phyloP scores from a whole-genome alignment of 2,797 vertebrate species.

The Neoniphon sammara region DNA sequence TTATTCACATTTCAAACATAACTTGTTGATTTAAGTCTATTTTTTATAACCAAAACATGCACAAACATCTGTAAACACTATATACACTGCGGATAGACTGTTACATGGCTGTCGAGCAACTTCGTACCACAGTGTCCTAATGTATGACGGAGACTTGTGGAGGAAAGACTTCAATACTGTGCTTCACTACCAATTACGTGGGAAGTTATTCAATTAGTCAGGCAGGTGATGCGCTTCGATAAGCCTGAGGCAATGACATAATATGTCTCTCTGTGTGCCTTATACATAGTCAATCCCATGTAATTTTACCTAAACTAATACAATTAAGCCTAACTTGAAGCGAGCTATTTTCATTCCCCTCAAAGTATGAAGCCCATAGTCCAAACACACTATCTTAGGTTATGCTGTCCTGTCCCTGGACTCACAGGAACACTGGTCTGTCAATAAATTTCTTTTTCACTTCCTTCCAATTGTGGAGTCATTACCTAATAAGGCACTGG shows the following conservation, averaged over 20 bases:
- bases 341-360: constrained; percentile 44
- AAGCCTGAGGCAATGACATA: constrained; percentile 49
- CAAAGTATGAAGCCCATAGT: constrained; percentile 30
- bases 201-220: constrained; percentile 57
- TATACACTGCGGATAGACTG: not conserved
- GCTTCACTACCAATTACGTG: constrained; percentile 45
- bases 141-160: constrained; percentile 22
- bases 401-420: constrained; percentile 72
- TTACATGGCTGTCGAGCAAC: constrained; percentile 20
- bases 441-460: constrained; percentile 90
- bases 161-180: constrained; percentile 29
- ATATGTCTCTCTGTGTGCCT: constrained; percentile 30
- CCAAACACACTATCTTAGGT: constrained; percentile 64
- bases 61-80: not conserved
- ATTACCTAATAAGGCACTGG: constrained; percentile 94
- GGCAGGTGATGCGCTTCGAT: constrained; percentile 53
- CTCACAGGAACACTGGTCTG: constrained; percentile 83
- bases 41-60: not conserved
- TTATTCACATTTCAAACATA: constrained; percentile 19
- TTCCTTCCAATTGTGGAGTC: constrained; percentile 87
- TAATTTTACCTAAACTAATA: constrained; percentile 47
- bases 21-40: constrained; percentile 25
- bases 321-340: constrained; percentile 30
- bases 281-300: constrained; percentile 30
- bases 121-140: constrained; percentile 37